Evolutionary conservation across 2,113 vertebrate genomes (phyloP), one percentile per base, ranked within the genome.

Genomic region (Herpailurus yagouaroundi): DNA sequence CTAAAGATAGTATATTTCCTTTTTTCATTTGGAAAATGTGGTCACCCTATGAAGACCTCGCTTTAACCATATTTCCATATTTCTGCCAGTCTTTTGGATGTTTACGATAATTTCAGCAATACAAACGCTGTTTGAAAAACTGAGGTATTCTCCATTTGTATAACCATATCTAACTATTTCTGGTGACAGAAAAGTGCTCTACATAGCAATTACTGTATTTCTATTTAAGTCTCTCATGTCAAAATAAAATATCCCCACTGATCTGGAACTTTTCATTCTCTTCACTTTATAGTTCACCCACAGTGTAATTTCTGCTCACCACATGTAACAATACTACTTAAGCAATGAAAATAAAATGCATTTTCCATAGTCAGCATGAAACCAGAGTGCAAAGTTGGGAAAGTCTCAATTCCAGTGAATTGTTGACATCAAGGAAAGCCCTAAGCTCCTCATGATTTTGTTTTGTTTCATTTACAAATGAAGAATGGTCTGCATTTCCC

Each of bases 231-330:
- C 33, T 96, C 73, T 66, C 14, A 15, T 38, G 77, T 50, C 66
- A 94, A 81, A 69, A 81, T 80, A 81, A 60, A 87, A 73, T 77
- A 86, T 29, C 7, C 27, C 31, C 68, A 48, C 21, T 33, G 36
- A 94, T 82, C n/a, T 96, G 57, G 71, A 33, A 93, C 25, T 73
- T 95, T 81, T 86, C 92, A 83, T 97, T 96, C 55, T 93, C 6
- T 84, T 82, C 48, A 48, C 57, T 94, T 76, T 57, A 50, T 19
- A 16, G 93, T 90, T 93, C 29, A 52, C 23, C n/a, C 25, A 41
- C 21, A 87, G 86, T 38, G 15, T 91, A 80, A 93, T 88, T 96
- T 97, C 33, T 71, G 0, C n/a, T 38, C 4, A 21, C 14, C 36
- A 66, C 41, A 89, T 29, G 63, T 23, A 97, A 71, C 14, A 90